phyloP scores from a whole-genome alignment of 2,888 invertebrate species.

The Brachypalpus laphriformis region DNA sequence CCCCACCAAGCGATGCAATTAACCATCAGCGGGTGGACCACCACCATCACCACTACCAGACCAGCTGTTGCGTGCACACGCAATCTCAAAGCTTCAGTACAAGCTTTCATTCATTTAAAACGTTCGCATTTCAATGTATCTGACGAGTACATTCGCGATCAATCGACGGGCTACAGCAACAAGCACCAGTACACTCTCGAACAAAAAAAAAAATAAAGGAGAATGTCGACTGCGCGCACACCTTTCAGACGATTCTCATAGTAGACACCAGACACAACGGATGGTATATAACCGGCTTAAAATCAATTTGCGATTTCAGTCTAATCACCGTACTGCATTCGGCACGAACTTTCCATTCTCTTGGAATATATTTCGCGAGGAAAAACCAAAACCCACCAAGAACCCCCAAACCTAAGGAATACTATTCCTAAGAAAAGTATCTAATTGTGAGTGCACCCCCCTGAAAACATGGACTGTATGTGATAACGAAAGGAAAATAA shows the following conservation, averaged over 20 bases:
- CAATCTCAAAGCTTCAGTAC: slow-evolving; percentile 65
- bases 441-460: slow-evolving; percentile 33
- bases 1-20: slow-evolving; percentile 21
- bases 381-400: neutral
- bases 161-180: slow-evolving; percentile 33
- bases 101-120: slow-evolving; percentile 70
- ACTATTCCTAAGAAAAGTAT: slow-evolving; percentile 1
- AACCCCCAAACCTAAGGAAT: slow-evolving; percentile 2
- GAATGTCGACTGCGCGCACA: slow-evolving; percentile 71
- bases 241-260: slow-evolving; percentile 71
- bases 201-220: slow-evolving; percentile 56
- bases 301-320: slow-evolving; percentile 83
- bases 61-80: slow-evolving; percentile 41
- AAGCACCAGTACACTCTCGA: slow-evolving; percentile 18
- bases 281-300: slow-evolving; percentile 83
- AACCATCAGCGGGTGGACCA: slow-evolving; percentile 35
- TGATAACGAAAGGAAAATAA: slow-evolving; percentile 30
- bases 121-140: slow-evolving; percentile 32
- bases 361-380: slow-evolving; percentile 31
- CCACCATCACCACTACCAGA: slow-evolving; percentile 3
- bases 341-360: slow-evolving; percentile 61
- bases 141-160: slow-evolving; percentile 27
- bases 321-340: slow-evolving; percentile 82
- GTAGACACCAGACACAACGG: slow-evolving; percentile 77
- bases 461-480: slow-evolving; percentile 33